Percentiles rank a stretch among this genome's conserved stretches.
phyloP scores from a whole-genome alignment of 1,140 invertebrate genomes.

The Cephus cinctus region DNA sequence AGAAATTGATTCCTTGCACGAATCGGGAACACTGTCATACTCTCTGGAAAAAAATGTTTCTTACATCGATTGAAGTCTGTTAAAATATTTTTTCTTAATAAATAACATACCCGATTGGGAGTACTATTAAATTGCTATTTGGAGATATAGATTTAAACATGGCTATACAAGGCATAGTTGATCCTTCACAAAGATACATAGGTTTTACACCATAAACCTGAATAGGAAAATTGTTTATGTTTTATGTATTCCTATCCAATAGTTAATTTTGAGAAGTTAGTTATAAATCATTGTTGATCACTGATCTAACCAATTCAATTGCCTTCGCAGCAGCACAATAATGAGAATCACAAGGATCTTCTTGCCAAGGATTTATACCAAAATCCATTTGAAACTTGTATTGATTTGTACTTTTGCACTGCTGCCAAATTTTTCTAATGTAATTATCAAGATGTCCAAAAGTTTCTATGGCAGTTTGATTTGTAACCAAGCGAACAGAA shows the following conservation, averaged over 20 bases:
- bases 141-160: slow-evolving; percentile 14
- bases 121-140: slow-evolving; percentile 21
- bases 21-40: slow-evolving; percentile 4
- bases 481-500: slow-evolving; percentile 65
- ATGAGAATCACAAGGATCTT: slow-evolving; percentile 21
- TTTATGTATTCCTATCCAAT: background rate
- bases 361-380: slow-evolving; percentile 24
- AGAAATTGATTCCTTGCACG: slow-evolving; percentile 20
- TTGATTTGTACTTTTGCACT: slow-evolving; percentile 16
- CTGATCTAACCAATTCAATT: slow-evolving; percentile 19
- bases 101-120: slow-evolving; percentile 22
- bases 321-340: slow-evolving; percentile 22
- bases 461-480: slow-evolving; percentile 41
- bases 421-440: slow-evolving; percentile 18
- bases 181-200: slow-evolving; percentile 22
- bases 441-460: slow-evolving; percentile 16
- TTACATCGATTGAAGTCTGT: background rate
- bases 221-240: background rate
- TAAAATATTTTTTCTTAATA: background rate
- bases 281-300: slow-evolving; percentile 2
- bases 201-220: slow-evolving; percentile 22
- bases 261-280: background rate
- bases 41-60: slow-evolving; percentile 18
- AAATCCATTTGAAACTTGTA: slow-evolving; percentile 19
- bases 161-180: slow-evolving; percentile 21